phyloP scores from a whole-genome alignment of 2,797 vertebrate species.

The Gambusia yucatana region DNA sequence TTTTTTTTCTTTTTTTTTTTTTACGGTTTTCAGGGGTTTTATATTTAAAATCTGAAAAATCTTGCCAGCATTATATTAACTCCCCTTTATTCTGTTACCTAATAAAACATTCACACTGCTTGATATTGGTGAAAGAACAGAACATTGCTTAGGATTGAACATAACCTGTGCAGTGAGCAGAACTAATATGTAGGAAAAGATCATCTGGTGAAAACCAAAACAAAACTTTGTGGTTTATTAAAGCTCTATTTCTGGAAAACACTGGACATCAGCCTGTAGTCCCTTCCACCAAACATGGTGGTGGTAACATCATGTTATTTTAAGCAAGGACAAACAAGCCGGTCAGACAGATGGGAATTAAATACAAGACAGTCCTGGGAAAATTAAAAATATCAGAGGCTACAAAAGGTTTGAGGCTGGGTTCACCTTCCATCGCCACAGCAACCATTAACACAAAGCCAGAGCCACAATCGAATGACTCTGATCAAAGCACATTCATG shows the following conservation, averaged over 20 bases:
- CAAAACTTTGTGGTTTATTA: background rate
- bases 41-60: background rate
- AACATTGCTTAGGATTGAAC: background rate
- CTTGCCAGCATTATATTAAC: background rate
- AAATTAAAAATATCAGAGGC: background rate
- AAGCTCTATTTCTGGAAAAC: background rate
- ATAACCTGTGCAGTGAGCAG: background rate
- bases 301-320: background rate
- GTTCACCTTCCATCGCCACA: background rate
- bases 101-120: background rate
- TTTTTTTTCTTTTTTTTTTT: too few species aligned
- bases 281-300: background rate
- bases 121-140: background rate
- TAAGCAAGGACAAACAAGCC: background rate
- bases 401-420: background rate
- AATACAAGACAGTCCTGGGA: background rate
- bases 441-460: background rate
- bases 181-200: background rate
- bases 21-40: background rate
- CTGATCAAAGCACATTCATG: background rate
- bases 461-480: background rate
- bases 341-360: background rate
- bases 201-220: background rate
- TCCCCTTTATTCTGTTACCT: background rate
- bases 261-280: background rate